These are phyloP conservation scores for Dendrocopos noguchii DNA, from an alignment of 2,113 vertebrate species.

Conservation along the genomic window DNA sequence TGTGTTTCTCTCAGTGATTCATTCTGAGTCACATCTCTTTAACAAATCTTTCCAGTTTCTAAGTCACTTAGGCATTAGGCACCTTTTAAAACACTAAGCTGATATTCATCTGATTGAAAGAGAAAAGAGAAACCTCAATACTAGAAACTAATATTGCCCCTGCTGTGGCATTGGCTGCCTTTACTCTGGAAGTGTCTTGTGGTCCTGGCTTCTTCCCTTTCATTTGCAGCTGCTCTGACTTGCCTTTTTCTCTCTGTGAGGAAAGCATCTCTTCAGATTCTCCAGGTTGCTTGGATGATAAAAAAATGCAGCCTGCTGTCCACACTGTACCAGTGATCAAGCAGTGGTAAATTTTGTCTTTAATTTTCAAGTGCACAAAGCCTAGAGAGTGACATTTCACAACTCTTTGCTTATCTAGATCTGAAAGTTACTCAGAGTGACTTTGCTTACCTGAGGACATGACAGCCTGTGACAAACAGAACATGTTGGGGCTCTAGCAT, in stretches of 20 bases:
- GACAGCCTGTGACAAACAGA: neutral
- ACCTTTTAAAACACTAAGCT: neutral
- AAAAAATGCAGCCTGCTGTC: neutral
- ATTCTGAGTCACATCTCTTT: neutral
- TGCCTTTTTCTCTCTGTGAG: neutral
- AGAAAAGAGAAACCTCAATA: neutral
- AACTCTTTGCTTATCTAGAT: neutral
- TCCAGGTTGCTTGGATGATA: neutral
- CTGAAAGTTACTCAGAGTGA: neutral
- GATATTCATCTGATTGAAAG: neutral
- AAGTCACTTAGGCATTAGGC: neutral
- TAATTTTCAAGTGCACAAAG: neutral
- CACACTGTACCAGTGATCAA: neutral
- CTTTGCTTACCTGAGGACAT: neutral
- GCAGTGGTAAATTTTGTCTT: neutral
- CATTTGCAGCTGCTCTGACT: neutral
- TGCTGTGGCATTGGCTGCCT: neutral
- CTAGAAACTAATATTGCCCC: neutral
- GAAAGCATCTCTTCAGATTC: neutral
- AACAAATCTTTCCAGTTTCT: neutral
- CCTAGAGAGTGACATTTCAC: neutral
- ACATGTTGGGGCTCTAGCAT: neutral
- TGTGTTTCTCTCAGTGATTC: neutral
- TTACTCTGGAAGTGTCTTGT: neutral
- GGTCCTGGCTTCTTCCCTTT: neutral